These are phyloP conservation scores for Lagothrix lagotricha DNA, from an alignment of 2,797 vertebrate species.

Conservation along the genomic window DNA sequence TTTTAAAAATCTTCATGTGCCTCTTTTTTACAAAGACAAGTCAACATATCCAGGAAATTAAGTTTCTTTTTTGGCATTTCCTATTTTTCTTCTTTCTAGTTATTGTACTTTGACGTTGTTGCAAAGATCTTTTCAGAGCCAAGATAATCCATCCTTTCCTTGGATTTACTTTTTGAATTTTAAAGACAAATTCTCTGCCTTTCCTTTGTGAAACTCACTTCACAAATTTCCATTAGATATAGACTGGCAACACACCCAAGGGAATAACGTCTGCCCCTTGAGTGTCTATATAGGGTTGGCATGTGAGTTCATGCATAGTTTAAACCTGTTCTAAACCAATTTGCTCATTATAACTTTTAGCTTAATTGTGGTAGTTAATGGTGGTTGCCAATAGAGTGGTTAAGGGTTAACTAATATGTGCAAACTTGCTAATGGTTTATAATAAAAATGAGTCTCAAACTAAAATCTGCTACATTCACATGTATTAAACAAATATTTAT, in stretches of 20 bases:
- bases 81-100: slow-evolving; percentile 21
- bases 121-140: background rate
- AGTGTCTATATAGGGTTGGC: background rate
- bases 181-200: background rate
- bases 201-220: background rate
- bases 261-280: background rate
- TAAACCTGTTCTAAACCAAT: background rate
- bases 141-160: background rate
- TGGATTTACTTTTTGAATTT: slow-evolving; percentile 1
- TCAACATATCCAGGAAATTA: slow-evolving; percentile 44
- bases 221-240: background rate
- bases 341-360: background rate
- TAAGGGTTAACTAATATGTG: background rate
- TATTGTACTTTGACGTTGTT: background rate
- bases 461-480: background rate
- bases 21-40: background rate
- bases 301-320: background rate
- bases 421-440: background rate
- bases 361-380: background rate
- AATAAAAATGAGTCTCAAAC: background rate
- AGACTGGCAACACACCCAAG: background rate
- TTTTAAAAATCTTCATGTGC: background rate
- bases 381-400: background rate
- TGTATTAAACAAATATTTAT: background rate
- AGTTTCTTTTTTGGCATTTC: slow-evolving; percentile 18